Conservation (phyloP, 2,113 vertebrate species). For the Solea senegalensis region DNA sequence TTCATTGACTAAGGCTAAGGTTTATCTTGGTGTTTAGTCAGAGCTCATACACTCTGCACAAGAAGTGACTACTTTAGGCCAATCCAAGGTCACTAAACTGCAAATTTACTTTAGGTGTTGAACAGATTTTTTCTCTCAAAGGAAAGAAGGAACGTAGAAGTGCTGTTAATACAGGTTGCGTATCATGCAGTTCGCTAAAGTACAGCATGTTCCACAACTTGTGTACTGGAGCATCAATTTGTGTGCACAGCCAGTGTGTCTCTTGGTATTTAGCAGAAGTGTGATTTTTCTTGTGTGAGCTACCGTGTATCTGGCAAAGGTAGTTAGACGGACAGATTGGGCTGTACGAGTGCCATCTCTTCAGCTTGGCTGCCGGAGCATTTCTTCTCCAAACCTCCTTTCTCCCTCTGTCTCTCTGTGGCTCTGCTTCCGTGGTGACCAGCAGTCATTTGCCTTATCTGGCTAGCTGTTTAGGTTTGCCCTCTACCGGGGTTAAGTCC, state of each 20-base stretch:
- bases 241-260: constrained; percentile 44
- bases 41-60: too few relatives aligned
- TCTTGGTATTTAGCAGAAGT: constrained; percentile 68
- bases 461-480: constrained; percentile 16
- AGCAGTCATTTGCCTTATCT: constrained; percentile 53
- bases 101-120: background rate
- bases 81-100: background rate
- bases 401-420: constrained; percentile 38
- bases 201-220: constrained; percentile 57
- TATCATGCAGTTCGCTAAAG: constrained; percentile 27
- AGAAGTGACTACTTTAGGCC: background rate
- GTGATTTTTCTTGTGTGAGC: constrained; percentile 66
- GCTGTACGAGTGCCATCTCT: constrained; percentile 75
- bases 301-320: constrained; percentile 73
- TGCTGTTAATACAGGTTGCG: background rate
- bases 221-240: constrained; percentile 36
- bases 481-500: constrained; percentile 47
- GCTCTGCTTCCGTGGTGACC: constrained; percentile 53
- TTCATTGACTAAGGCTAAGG: too few relatives aligned
- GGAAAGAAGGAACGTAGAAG: too few relatives aligned
- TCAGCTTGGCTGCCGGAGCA: constrained; percentile 62
- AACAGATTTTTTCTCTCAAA: background rate
- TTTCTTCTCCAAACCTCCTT: constrained; percentile 47
- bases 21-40: too few relatives aligned
- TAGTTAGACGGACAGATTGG: constrained; percentile 80